Conservation (phyloP, 2,113 vertebrate species). For the Strigops habroptila region DNA sequence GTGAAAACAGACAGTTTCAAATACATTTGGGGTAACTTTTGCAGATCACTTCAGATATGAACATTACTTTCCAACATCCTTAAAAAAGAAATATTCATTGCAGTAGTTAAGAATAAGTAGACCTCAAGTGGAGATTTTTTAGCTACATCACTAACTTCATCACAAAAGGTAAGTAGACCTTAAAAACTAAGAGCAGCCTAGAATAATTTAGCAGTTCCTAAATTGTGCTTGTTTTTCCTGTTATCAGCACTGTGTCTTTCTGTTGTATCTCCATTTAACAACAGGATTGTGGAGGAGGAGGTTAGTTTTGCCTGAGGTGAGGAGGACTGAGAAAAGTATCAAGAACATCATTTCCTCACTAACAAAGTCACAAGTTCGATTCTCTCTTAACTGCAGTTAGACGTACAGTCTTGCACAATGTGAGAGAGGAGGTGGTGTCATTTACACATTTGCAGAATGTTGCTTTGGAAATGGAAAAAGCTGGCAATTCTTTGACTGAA, state of each 20-base stretch:
- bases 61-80: not conserved
- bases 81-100: not conserved
- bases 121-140: not conserved
- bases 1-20: not conserved
- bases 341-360: slow-evolving; percentile 32
- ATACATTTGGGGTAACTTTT: not conserved
- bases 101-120: not conserved
- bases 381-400: not conserved
- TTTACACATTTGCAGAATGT: slow-evolving; percentile 40
- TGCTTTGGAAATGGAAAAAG: slow-evolving; percentile 6
- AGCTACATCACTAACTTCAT: not conserved
- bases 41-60: not conserved
- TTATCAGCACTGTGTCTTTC: not conserved
- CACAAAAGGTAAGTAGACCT: not conserved
- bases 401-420: slow-evolving; percentile 31
- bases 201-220: slow-evolving; percentile 10
- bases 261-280: not conserved
- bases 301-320: slow-evolving; percentile 29
- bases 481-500: not conserved
- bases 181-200: not conserved
- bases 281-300: not conserved
- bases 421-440: slow-evolving; percentile 50
- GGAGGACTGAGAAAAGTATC: slow-evolving; percentile 9
- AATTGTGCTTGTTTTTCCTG: not conserved
- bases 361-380: slow-evolving; percentile 41